Conservation (phyloP, 2,888 invertebrate species). For the Scaptomyza cyrtandrae region DNA sequence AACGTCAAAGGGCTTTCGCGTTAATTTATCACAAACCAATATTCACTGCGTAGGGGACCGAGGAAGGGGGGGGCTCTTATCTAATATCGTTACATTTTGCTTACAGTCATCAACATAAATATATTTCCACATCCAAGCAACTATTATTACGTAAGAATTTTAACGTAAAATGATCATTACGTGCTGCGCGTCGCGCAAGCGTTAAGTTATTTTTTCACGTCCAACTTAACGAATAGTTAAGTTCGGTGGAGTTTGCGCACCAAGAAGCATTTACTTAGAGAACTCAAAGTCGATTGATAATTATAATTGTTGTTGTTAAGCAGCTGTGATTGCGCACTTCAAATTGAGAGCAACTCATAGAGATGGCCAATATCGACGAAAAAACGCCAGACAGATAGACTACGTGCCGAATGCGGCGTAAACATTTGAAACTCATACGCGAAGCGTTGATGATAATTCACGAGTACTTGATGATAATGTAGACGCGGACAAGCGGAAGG, state of each 20-base stretch:
- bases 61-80: background rate
- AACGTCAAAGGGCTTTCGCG: constrained; percentile 72
- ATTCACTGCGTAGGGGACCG: constrained; percentile 2
- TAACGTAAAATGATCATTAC: constrained; percentile 12
- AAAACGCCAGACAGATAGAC: constrained; percentile 44
- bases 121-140: background rate
- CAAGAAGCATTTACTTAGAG: constrained; percentile 6
- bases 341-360: constrained; percentile 55
- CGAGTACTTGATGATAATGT: constrained; percentile 46
- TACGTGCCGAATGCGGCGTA: constrained; percentile 73
- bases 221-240: constrained; percentile 15
- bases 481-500: background rate
- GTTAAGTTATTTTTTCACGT: constrained; percentile 48
- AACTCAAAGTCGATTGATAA: constrained; percentile 17
- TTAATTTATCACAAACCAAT: constrained; percentile 63
- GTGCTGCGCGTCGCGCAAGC: constrained; percentile 33
- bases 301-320: constrained; percentile 6
- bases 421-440: constrained; percentile 24
- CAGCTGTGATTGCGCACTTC: background rate
- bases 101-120: background rate
- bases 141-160: background rate
- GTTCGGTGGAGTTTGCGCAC: constrained; percentile 31
- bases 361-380: constrained; percentile 45
- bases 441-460: constrained; percentile 6
- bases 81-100: background rate